phyloP scores from a whole-genome alignment of 2,797 vertebrate genomes.

The Hylomyscus alleni region DNA sequence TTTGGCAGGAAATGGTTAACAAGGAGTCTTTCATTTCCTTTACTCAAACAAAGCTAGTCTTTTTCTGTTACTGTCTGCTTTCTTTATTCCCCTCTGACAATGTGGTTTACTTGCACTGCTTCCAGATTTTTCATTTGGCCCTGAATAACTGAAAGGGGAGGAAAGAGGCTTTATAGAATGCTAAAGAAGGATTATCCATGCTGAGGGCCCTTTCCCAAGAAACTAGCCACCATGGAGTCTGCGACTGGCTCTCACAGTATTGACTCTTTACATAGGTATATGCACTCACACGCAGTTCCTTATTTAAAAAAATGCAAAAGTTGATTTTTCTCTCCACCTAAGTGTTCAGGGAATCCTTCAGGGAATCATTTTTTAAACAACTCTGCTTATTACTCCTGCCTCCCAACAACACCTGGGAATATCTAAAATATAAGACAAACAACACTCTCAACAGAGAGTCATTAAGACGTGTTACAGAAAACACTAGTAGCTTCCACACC shows the following conservation, averaged over 20 bases:
- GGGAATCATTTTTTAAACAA: slow-evolving; percentile 40
- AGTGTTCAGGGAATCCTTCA: background rate
- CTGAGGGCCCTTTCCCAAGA: background rate
- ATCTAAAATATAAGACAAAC: slow-evolving; percentile 39
- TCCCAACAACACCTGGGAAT: background rate
- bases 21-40: slow-evolving; percentile 57
- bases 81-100: background rate
- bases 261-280: background rate
- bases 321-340: background rate
- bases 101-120: background rate
- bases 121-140: slow-evolving; percentile 51
- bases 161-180: background rate
- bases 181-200: background rate
- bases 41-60: slow-evolving; percentile 24
- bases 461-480: slow-evolving; percentile 22
- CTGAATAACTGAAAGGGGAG: slow-evolving; percentile 33
- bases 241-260: background rate
- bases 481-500: background rate
- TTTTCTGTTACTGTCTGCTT: background rate
- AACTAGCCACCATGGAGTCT: background rate
- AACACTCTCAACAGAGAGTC: background rate
- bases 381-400: background rate
- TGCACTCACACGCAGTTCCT: background rate
- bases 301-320: background rate
- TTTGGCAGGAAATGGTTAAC: slow-evolving; percentile 43